Percentiles rank a stretch among this genome's conserved stretches.
phyloP scores from a whole-genome alignment of 2,797 vertebrate species.

The Thalassophryne amazonica region DNA sequence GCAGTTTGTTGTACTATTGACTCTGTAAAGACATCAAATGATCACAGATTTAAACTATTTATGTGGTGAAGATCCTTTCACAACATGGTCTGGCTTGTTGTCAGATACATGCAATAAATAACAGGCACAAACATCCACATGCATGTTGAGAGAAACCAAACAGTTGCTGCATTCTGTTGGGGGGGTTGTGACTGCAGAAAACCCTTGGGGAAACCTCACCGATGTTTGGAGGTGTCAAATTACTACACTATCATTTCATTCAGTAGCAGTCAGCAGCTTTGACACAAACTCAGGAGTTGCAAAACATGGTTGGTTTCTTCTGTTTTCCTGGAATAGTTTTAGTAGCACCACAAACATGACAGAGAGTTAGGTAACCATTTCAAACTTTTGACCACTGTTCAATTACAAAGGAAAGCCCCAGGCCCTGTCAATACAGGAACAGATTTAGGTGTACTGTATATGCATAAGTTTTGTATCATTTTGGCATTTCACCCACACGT shows the following conservation, averaged over 20 bases:
- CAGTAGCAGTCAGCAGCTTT: background rate
- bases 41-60: background rate
- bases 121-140: background rate
- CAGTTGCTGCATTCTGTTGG: background rate
- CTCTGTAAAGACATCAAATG: background rate
- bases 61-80: background rate
- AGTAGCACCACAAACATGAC: background rate
- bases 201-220: background rate
- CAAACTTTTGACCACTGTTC: too few species aligned
- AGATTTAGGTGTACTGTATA: too few species aligned
- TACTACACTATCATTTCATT: background rate
- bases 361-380: too few species aligned
- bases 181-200: conserved; percentile 4
- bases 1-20: too few species aligned
- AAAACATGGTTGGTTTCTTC: background rate
- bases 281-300: background rate
- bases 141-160: background rate
- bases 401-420: too few species aligned
- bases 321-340: background rate
- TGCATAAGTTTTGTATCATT: too few species aligned
- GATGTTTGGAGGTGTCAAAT: conserved; percentile 15
- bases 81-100: background rate
- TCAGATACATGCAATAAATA: background rate
- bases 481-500: too few species aligned
- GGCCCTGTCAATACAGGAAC: too few species aligned